Base-by-base conservation (phyloP, 2,888 invertebrate species). In the Ephialtes manifestator region DNA sequence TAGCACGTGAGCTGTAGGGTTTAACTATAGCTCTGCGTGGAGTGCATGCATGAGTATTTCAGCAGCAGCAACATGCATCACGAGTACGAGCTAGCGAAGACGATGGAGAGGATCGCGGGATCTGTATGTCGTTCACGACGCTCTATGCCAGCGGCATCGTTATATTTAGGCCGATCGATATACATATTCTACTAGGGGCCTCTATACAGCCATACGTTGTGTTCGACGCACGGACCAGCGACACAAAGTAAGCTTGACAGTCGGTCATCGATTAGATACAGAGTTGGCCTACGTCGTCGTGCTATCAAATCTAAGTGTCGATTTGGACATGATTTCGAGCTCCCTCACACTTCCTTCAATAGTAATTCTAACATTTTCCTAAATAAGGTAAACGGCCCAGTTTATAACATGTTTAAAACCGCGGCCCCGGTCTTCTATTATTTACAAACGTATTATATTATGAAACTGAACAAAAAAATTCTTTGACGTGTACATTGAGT, bases 121-220 rank as follows among this genome's bases (percentile, higher is more conserved):
- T 76, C 51, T 53, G 60, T 75, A 63, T 74, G 74, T 63, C 76
- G 63, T 31, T 91, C 89, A 43, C 68, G 68, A 74, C 43, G 60
- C 78, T 83, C 43, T 60, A 51, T 74, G 67, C 68, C 77, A 58
- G 72, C 60, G 58, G 79, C 89, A 88, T 87, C 89, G 92, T 92
- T 92, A 93, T 91, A 93, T 93, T 93, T 93, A 93, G 93, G 93
- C 92, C 93, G 92, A 93, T 93, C 92, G 91, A 93, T 93, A 90
- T 91, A 83, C 80, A 82, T 70, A 70, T 85, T 85, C 68, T 58
- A 83, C 60, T 20, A 63, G 60, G 68, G 53, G 79, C 43, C 68
- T 68, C 70, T 10, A 70, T 70, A 83, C 60, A 48, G 46, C 24
- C 53, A 53, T 18, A 63, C 46, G 18, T 70, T 55, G 24, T 53